Conservation (phyloP, 2,888 invertebrate species). For the Ceraclea dissimilis region DNA sequence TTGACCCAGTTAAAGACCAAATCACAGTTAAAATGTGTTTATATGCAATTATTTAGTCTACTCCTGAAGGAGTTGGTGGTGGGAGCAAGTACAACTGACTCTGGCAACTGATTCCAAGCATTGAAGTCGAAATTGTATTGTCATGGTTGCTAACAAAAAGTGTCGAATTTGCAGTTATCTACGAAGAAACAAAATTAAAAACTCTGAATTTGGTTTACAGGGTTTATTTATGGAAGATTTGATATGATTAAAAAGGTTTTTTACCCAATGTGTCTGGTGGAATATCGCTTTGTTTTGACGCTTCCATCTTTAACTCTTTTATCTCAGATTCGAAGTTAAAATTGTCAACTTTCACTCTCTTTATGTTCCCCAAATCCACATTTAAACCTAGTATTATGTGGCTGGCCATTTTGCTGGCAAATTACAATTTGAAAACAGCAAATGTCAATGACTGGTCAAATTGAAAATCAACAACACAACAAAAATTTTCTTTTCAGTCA, state of each 20-base stretch:
- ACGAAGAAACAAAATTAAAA: too few species aligned
- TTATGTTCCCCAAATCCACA: slow-evolving; percentile 11
- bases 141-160: not conserved
- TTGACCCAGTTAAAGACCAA: too few species aligned
- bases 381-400: slow-evolving; percentile 15
- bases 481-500: too few species aligned
- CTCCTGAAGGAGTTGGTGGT: too few species aligned
- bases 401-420: slow-evolving; percentile 10
- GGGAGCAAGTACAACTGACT: too few species aligned
- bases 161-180: too few species aligned
- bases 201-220: too few species aligned
- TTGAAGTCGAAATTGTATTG: not conserved
- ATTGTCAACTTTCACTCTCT: slow-evolving; percentile 15
- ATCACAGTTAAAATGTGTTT: too few species aligned
- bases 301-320: slow-evolving; percentile 48
- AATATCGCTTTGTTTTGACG: slow-evolving; percentile 49
- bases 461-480: not conserved
- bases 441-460: not conserved
- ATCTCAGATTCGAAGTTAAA: slow-evolving; percentile 56
- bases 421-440: not conserved
- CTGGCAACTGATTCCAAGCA: too few species aligned
- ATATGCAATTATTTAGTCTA: too few species aligned
- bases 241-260: too few species aligned
- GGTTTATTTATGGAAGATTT: too few species aligned
- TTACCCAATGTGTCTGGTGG: slow-evolving; percentile 52